Conservation (phyloP, 2,888 invertebrate genomes). For the Microchrysa polita region DNA sequence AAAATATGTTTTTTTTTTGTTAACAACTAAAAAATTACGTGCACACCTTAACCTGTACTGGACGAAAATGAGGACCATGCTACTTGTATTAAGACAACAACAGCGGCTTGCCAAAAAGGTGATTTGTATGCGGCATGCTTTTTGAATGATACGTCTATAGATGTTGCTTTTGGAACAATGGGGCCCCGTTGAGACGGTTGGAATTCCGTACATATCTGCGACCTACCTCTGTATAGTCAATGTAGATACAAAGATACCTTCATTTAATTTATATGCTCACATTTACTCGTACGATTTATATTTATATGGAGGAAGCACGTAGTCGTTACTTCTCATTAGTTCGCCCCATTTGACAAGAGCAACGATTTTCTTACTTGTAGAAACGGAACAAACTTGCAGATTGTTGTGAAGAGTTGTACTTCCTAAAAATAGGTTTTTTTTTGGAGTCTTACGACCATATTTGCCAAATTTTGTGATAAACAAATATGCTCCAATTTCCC, state of each 20-base stretch:
- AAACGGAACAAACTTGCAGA: too few relatives aligned
- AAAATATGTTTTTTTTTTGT: too few relatives aligned
- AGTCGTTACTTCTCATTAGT: conserved; percentile 11
- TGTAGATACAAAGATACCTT: conserved; percentile 11
- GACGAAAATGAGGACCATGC: too few relatives aligned
- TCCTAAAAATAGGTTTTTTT: too few relatives aligned
- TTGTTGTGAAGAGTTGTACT: too few relatives aligned
- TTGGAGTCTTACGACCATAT: too few relatives aligned
- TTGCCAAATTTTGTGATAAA: too few relatives aligned
- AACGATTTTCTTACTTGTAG: too few relatives aligned
- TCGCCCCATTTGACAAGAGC: conserved; percentile 15
- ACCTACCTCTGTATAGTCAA: conserved; percentile 14
- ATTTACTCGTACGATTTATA: conserved; percentile 14
- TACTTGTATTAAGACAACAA: too few relatives aligned
- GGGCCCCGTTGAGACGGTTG: conserved; percentile 17
- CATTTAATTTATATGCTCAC: conserved; percentile 6
- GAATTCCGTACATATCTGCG: conserved; percentile 37
- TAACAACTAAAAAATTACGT: too few relatives aligned
- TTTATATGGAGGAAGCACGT: conserved; percentile 13
- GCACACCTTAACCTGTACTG: too few relatives aligned
- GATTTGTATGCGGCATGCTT: conserved; percentile 36
- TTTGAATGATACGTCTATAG: conserved; percentile 5
- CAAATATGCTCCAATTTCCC: too few relatives aligned
- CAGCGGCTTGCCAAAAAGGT: conserved; percentile 16
- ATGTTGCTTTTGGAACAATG: conserved; percentile 32